phyloP scores from a whole-genome alignment of 2,888 invertebrate species.

The Bellardia pandia region DNA sequence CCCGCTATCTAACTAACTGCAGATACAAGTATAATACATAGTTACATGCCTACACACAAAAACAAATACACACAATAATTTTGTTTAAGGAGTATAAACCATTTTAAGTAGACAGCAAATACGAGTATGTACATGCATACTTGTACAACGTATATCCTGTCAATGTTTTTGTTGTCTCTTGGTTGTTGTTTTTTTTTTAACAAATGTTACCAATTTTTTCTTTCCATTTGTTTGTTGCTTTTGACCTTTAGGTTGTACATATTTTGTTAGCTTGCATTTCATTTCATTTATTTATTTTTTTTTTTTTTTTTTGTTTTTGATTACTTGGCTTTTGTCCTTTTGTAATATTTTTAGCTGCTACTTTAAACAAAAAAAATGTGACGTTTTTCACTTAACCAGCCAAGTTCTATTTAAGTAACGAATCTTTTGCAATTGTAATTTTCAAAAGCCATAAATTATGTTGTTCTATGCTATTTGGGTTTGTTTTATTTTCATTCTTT shows the following conservation, averaged over 20 bases:
- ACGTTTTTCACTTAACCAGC: constrained; percentile 14
- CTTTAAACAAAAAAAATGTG: background rate
- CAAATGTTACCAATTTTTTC: constrained; percentile 16
- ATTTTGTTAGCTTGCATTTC: constrained; percentile 8
- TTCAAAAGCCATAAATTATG: constrained; percentile 49
- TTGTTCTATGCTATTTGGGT: constrained; percentile 1
- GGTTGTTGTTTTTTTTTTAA: background rate
- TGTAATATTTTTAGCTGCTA: constrained; percentile 14
- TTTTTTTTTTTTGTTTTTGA: background rate
- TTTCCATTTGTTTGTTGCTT: background rate
- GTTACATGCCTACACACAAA: too few relatives aligned
- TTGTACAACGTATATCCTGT: background rate
- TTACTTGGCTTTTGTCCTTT: constrained; percentile 6
- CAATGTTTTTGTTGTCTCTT: background rate
- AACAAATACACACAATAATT: background rate
- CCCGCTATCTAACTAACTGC: background rate
- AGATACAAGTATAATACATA: background rate
- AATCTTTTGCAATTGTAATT: constrained; percentile 33
- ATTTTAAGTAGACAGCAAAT: constrained; percentile 26
- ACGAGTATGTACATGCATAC: background rate
- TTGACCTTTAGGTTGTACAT: constrained; percentile 33
- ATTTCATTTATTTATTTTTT: constrained; percentile 2
- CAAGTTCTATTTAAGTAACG: constrained; percentile 22
- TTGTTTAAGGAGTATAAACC: background rate
- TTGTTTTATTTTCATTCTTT: background rate